Conservation (phyloP, 2,113 vertebrate genomes). For the Spilogale gracilis region DNA sequence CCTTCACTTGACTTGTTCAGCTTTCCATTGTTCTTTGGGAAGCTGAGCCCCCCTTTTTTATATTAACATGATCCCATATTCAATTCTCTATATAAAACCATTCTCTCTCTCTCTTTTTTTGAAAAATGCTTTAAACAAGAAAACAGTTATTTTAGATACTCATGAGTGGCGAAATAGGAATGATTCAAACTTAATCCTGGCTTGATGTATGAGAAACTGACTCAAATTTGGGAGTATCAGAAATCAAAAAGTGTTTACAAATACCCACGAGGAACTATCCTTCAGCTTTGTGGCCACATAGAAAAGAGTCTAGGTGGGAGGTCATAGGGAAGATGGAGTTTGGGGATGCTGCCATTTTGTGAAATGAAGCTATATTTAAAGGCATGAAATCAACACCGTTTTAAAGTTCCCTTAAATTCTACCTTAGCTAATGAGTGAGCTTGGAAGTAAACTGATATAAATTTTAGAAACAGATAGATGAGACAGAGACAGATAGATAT, state of each 20-base stretch:
- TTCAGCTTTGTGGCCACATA: background rate
- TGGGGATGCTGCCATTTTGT: background rate
- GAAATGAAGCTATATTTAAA: background rate
- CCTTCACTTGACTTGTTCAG: background rate
- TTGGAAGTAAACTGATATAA: background rate
- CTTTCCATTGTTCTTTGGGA: background rate
- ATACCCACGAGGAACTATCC: background rate
- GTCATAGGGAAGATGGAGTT: rapidly evolving
- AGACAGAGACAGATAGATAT: background rate
- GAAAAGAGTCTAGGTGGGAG: background rate
- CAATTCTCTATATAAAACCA: background rate
- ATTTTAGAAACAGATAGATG: background rate
- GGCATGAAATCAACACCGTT: too few relatives aligned
- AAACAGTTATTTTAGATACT: background rate
- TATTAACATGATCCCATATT: background rate
- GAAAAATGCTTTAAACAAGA: background rate
- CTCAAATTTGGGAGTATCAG: background rate
- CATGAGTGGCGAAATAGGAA: background rate
- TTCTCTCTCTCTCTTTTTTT: background rate
- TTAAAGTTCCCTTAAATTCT: background rate
- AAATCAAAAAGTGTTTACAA: background rate
- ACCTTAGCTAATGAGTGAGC: background rate
- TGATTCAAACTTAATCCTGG: background rate
- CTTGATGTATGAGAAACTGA: background rate
- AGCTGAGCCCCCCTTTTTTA: rapidly evolving